Conservation (phyloP, 64 coral and sea anemone genomes). For the Cladopsammia gracilis region DNA sequence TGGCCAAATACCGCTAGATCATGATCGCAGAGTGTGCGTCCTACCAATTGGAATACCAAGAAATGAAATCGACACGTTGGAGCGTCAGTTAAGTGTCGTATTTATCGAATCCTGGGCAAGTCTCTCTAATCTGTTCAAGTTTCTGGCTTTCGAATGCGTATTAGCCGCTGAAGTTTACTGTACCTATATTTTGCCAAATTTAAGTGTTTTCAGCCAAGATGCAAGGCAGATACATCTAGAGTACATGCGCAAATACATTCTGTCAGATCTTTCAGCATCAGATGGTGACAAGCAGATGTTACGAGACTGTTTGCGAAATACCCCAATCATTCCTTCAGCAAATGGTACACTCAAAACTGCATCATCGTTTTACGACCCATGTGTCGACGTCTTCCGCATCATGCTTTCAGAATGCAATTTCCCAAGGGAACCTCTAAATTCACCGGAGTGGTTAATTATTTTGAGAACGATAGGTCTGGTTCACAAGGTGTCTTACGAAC, state of each 20-base stretch:
- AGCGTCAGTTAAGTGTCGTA: neutral
- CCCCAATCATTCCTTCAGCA: neutral
- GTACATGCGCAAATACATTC: neutral
- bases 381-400: conserved; percentile 2
- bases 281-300: neutral
- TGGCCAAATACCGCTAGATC: neutral
- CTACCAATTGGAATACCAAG: conserved; percentile 14
- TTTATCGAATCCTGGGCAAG: neutral
- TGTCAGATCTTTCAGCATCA: neutral
- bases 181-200: conserved; percentile 5
- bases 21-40: neutral
- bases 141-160: neutral
- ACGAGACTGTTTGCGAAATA: neutral
- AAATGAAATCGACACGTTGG: conserved; percentile 5
- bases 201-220: neutral
- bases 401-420: conserved; percentile 16
- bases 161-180: conserved; percentile 25
- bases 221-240: conserved; percentile 18
- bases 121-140: neutral
- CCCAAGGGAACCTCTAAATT: conserved; percentile 5
- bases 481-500: neutral
- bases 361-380: conserved; percentile 47
- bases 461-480: conserved; percentile 33
- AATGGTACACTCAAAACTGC: neutral
- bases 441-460: conserved; percentile 12